phyloP scores from a whole-genome alignment of 2,888 invertebrate species.

The Drosophila nr. perissopoda region DNA sequence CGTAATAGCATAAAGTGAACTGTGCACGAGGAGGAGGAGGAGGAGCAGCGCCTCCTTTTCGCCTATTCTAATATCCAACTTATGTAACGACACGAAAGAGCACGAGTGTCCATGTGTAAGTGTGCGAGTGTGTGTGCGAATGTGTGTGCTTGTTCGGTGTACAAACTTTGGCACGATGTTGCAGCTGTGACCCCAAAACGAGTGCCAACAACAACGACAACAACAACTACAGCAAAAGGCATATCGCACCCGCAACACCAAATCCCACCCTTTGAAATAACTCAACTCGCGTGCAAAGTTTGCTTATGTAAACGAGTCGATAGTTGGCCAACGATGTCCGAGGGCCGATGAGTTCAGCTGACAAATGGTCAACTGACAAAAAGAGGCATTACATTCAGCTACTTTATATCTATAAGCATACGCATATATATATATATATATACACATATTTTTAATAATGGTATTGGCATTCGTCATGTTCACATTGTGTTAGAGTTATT shows the following conservation, averaged over 20 bases:
- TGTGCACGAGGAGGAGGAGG: not conserved
- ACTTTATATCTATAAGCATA: constrained; percentile 1
- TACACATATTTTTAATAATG: constrained; percentile 4
- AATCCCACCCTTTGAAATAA: not conserved
- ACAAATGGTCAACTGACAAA: constrained; percentile 63
- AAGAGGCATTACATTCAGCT: constrained; percentile 24
- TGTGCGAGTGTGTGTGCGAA: constrained; percentile 1
- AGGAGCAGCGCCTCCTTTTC: constrained; percentile 15
- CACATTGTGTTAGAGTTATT: constrained; percentile 13
- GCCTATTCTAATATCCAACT: constrained; percentile 51
- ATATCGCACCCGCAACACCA: not conserved
- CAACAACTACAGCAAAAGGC: not conserved
- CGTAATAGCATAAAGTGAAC: constrained; percentile 10
- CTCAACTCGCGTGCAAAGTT: constrained; percentile 43
- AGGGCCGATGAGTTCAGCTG: constrained; percentile 46
- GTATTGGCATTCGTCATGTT: constrained; percentile 42
- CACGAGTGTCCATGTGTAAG: constrained; percentile 19
- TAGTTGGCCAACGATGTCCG: constrained; percentile 24
- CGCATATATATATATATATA: constrained; percentile 11
- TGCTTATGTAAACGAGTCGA: constrained; percentile 52
- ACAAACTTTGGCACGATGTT: constrained; percentile 60
- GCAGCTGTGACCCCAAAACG: constrained; percentile 62
- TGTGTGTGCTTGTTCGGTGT: constrained; percentile 20
- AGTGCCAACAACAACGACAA: constrained; percentile 19
- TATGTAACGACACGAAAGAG: constrained; percentile 68